Evolutionary conservation across 2,888 invertebrate genomes (phyloP), one percentile per base, ranked within the genome.

Genomic region (Xanthorhoe spadicearia): DNA sequence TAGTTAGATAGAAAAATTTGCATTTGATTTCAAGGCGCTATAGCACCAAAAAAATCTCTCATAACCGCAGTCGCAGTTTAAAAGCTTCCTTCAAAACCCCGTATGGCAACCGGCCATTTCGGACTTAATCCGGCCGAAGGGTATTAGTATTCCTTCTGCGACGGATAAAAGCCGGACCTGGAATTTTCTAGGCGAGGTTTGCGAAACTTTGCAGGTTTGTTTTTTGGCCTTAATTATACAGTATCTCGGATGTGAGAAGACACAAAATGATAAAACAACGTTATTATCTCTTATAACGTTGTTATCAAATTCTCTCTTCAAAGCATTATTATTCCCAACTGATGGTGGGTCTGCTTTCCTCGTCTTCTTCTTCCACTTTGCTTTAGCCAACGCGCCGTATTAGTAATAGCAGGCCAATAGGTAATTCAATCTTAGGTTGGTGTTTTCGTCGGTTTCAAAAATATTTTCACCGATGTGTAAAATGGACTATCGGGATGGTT

Each of bases 141-240:
- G 81, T 77, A 83, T 84, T 83, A 83, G 81, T 83, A 83, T 83
- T 83, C 84, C 82, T 80, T 77, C 74, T 74, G 75, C 76, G 77
- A 67, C 73, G 66, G 73, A 73, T 69, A 81, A 81, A 83, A 77
- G 78, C 77, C 64, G 77, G 74, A 77, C 53, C 76, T 78, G 77
- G 79, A 82, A 48, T 64, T 72, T 70, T 66, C 35, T 18, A 49
- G 55, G 13, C 52, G 18, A 32, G 54, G 23, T 50, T 70, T 51
- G 43, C 54, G 35, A 28, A 49, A 52, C 51, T 62, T 55, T 32
- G 32, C 55, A 52, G 28, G 53, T 28, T 66, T 58, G 18, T 18
- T 65, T 65, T 59, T 46, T 43, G 48, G 17, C 15, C 15, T 17
- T 48, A 15, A 48, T 48, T 43, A 48, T 48, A 48, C 46, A 46